Percentiles rank a stretch among this genome's conserved stretches.
Evolutionary conservation across 1,140 invertebrate species (phyloP).

Genomic region (Drosophila chauvacae): DNA sequence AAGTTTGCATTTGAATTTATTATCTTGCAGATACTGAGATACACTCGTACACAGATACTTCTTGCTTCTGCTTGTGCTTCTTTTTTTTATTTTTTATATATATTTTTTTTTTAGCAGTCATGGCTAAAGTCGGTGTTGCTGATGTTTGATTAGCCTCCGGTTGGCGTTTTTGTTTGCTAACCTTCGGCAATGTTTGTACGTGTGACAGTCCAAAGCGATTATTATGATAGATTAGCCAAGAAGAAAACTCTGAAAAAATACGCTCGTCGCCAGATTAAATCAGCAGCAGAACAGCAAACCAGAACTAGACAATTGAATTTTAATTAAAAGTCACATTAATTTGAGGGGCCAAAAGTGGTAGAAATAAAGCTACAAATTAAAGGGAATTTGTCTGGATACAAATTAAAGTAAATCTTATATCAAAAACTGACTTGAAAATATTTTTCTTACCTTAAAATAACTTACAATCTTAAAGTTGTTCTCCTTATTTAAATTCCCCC

Average conservation of each 20-base stretch:
- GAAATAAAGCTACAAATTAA: neutral
- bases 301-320: conserved; percentile 8
- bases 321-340: conserved; percentile 4
- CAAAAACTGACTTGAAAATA: no score
- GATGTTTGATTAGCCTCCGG: conserved; percentile 60
- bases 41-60: conserved; percentile 7
- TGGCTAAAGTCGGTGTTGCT: conserved; percentile 38
- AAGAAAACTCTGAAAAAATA: conserved; percentile 22
- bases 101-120: conserved; percentile 10
- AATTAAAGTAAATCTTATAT: neutral
- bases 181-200: conserved; percentile 38
- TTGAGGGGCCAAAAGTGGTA: neutral
- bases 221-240: conserved; percentile 33
- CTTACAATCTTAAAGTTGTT: no score
- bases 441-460: no score
- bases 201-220: conserved; percentile 47
- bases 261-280: conserved; percentile 9
- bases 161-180: conserved; percentile 49
- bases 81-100: neutral
- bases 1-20: conserved; percentile 60
- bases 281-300: neutral
- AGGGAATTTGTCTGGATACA: no score
- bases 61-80: no score
- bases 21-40: conserved; percentile 28
- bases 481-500: no score